Conservation (phyloP, 2,888 invertebrate genomes). For the Cosmia pyralina region DNA sequence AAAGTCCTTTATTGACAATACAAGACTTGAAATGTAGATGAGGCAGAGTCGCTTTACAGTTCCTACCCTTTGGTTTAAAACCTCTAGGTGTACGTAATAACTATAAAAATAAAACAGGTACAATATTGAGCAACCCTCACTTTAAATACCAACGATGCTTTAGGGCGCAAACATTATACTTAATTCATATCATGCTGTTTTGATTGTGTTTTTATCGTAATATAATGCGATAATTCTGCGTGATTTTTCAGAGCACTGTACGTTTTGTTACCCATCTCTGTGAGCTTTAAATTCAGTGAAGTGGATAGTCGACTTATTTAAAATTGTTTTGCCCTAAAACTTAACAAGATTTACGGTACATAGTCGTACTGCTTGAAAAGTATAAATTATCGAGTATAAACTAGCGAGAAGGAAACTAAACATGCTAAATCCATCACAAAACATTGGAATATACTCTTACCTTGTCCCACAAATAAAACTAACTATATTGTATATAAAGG, state of each 20-base stretch:
- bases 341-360: constrained; percentile 19
- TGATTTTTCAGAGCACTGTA: background rate
- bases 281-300: background rate
- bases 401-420: constrained; percentile 40
- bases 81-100: constrained; percentile 43
- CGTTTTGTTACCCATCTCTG: background rate
- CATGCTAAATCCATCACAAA: constrained; percentile 44
- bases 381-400: constrained; percentile 30
- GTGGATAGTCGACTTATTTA: background rate
- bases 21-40: constrained; percentile 58
- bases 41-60: constrained; percentile 56
- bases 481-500: constrained; percentile 45
- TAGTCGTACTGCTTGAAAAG: constrained; percentile 19
- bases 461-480: constrained; percentile 43
- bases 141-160: constrained; percentile 28
- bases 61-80: constrained; percentile 50
- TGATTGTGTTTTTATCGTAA: constrained; percentile 5
- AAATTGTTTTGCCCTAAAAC: constrained; percentile 20
- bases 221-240: background rate
- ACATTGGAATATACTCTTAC: constrained; percentile 50
- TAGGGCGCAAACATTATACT: constrained; percentile 36
- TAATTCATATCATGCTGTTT: background rate
- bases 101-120: constrained; percentile 67
- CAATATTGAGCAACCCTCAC: constrained; percentile 66
- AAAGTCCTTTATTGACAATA: constrained; percentile 60